Conservation (phyloP, 2,888 invertebrate genomes). For the Copidosoma aretas region DNA sequence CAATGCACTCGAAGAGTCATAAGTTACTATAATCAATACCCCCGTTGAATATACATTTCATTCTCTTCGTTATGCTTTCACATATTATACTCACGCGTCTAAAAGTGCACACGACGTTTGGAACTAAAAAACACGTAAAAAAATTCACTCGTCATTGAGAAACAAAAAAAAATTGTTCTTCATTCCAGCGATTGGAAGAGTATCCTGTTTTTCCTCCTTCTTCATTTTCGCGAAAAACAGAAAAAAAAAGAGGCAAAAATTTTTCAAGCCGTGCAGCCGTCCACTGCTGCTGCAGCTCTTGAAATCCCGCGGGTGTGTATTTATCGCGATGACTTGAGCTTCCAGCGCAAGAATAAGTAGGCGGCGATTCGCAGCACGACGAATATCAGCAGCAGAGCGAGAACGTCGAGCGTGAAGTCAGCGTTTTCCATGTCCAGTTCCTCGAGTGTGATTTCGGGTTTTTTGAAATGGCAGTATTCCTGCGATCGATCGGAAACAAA, state of each 20-base stretch:
- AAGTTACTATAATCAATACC: background rate
- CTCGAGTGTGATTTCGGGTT: constrained; percentile 81
- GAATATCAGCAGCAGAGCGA: constrained; percentile 81
- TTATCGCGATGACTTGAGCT: constrained; percentile 81
- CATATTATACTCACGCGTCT: background rate
- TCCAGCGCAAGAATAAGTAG: constrained; percentile 86
- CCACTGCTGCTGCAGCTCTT: background rate
- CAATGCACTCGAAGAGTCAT: constrained; percentile 15
- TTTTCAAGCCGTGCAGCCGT: background rate
- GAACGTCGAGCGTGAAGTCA: constrained; percentile 79
- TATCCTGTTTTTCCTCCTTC: too few species aligned
- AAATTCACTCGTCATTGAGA: too few species aligned
- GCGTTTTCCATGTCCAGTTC: constrained; percentile 86
- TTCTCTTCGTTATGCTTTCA: background rate
- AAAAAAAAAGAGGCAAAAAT: background rate
- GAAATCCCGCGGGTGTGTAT: constrained; percentile 2
- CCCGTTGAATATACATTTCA: background rate
- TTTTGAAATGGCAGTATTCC: constrained; percentile 86
- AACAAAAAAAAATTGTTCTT: too few species aligned
- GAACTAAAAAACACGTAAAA: too few species aligned
- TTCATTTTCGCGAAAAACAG: too few species aligned
- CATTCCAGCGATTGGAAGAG: too few species aligned
- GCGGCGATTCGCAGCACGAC: constrained; percentile 80
- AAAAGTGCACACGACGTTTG: background rate
- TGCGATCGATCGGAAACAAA: constrained; percentile 57